These are phyloP conservation scores for Eublepharis macularius DNA, from an alignment of 2,113 vertebrate species.

Conservation along the genomic window DNA sequence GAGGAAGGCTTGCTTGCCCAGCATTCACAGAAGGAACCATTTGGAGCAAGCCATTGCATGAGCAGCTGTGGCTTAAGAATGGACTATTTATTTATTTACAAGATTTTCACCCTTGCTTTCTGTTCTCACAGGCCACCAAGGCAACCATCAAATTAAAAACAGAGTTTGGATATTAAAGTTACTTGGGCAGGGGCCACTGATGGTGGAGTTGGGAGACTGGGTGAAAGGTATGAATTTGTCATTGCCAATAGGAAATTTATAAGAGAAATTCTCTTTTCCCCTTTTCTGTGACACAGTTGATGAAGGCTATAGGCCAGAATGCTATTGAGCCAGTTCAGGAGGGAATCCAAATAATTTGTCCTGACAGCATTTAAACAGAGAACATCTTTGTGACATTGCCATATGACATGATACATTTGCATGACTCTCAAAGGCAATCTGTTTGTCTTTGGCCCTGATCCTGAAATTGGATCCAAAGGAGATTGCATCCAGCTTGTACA, in stretches of 20 bases:
- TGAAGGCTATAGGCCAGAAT: neutral
- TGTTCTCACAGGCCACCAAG: no score
- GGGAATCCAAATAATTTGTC: neutral
- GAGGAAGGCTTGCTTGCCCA: neutral
- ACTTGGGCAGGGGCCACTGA: neutral
- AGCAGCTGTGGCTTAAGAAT: neutral
- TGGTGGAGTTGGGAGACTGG: neutral
- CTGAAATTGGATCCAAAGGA: neutral
- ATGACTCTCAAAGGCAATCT: neutral
- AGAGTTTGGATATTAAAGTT: neutral
- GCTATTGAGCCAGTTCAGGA: slow-evolving; percentile 2
- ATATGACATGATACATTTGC: no score
- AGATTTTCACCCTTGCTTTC: no score
- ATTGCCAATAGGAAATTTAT: neutral
- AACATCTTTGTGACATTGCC: neutral
- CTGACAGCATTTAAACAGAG: slow-evolving; percentile 16
- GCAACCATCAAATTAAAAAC: no score
- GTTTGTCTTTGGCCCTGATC: slow-evolving; percentile 10
- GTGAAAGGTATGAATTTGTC: neutral
- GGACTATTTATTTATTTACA: no score
- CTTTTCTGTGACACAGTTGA: neutral
- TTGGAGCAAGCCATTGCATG: neutral
- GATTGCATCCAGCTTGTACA: neutral
- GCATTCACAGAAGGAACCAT: no score
- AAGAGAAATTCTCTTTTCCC: neutral